Evolutionary conservation across 2,797 vertebrate species (phyloP).

Genomic region (Gephyroberyx darwinii): DNA sequence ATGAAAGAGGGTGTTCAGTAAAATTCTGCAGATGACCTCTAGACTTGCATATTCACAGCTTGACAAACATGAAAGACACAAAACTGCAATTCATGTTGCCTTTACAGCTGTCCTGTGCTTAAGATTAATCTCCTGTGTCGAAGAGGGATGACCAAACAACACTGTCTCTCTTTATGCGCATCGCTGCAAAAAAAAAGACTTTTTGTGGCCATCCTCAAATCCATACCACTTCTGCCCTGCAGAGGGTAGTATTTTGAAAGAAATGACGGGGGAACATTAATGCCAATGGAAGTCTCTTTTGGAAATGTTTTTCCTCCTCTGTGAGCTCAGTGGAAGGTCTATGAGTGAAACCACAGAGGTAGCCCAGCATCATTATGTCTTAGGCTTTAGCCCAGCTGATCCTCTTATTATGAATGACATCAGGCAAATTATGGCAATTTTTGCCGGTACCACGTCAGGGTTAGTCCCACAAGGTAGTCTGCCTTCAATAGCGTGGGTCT

Average conservation of each 20-base stretch:
- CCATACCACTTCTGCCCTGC: conserved; percentile 36
- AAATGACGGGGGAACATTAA: conserved; percentile 29
- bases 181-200: conserved; percentile 24
- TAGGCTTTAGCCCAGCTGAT: conserved; percentile 29
- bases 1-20: conserved; percentile 67
- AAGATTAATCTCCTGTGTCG: conserved; percentile 51
- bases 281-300: conserved; percentile 6
- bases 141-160: conserved; percentile 47
- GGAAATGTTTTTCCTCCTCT: conserved; percentile 5
- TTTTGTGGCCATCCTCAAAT: conserved; percentile 21
- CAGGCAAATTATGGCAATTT: conserved; percentile 44
- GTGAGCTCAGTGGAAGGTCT: conserved; percentile 12
- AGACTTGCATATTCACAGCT: conserved; percentile 50
- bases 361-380: conserved; percentile 21
- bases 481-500: conserved; percentile 14
- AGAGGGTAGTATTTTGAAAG: conserved; percentile 72
- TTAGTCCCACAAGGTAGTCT: conserved; percentile 30
- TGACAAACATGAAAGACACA: conserved; percentile 58
- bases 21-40: conserved; percentile 56
- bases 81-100: conserved; percentile 49
- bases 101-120: conserved; percentile 33
- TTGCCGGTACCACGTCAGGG: background rate
- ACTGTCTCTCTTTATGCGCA: conserved; percentile 50
- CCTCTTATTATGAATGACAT: conserved; percentile 54
- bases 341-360: conserved; percentile 37